Conservation (phyloP, 2,113 vertebrate genomes). For the Hystrix brachyura region DNA sequence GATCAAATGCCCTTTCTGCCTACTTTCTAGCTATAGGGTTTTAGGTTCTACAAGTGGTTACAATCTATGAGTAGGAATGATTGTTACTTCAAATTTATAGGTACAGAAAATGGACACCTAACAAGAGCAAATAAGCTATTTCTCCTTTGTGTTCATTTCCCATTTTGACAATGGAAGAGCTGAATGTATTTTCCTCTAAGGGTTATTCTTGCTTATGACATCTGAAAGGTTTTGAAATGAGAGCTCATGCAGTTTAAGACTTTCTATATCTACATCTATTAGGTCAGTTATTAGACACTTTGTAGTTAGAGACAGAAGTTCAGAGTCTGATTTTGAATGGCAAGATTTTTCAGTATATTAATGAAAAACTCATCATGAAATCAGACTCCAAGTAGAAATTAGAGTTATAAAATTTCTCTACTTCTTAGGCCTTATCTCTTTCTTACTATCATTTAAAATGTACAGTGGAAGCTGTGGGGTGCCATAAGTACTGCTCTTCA, state of each 20-base stretch:
- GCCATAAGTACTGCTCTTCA: not conserved
- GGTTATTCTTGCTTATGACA: not conserved
- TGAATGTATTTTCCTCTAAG: not conserved
- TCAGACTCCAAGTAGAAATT: not conserved
- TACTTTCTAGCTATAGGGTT: not conserved
- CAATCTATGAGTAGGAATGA: not conserved
- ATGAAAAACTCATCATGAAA: not conserved
- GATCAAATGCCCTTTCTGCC: not conserved
- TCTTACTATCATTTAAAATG: not conserved
- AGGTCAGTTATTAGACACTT: not conserved
- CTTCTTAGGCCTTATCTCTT: not conserved
- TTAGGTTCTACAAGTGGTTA: not conserved
- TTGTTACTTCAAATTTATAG: not conserved
- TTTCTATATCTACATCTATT: not conserved
- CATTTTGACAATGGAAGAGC: not conserved
- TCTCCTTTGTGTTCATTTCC: not conserved
- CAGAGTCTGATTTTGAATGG: not conserved
- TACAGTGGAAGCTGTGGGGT: not conserved
- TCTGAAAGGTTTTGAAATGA: not conserved
- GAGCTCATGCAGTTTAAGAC: not conserved
- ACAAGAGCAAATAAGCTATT: not conserved
- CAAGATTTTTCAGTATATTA: not conserved
- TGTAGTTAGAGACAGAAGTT: not conserved
- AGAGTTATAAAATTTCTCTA: not conserved
- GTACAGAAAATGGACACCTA: not conserved